Conservation (phyloP, 1,140 invertebrate species). For the Paralvinella palmiformis region DNA sequence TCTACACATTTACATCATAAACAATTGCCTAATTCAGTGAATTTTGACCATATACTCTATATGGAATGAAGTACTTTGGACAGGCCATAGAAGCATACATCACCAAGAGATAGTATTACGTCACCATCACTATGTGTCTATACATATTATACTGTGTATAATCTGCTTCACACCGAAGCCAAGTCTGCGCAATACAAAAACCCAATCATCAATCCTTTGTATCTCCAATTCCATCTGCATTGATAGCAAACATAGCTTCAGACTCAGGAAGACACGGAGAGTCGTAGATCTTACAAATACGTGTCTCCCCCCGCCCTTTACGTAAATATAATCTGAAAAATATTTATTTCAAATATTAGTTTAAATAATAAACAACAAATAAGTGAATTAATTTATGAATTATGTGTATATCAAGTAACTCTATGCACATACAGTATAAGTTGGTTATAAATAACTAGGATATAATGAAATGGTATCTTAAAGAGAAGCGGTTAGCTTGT, state of each 20-base stretch:
- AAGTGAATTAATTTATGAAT: background rate
- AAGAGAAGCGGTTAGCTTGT: background rate
- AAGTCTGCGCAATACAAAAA: too few species aligned
- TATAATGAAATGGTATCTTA: background rate
- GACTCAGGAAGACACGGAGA: constrained; percentile 96
- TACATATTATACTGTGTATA: too few species aligned
- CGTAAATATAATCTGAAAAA: constrained; percentile 73
- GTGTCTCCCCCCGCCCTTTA: constrained; percentile 91
- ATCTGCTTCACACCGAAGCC: too few species aligned
- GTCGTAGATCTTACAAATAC: constrained; percentile 98
- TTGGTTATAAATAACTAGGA: background rate
- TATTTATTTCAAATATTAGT: background rate
- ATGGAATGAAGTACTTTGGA: too few species aligned
- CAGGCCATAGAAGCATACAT: too few species aligned
- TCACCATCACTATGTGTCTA: too few species aligned
- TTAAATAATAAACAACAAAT: background rate
- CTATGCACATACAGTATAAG: background rate
- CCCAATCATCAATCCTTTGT: constrained; percentile 73
- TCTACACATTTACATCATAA: too few species aligned
- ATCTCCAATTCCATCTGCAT: constrained; percentile 91
- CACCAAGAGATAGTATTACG: too few species aligned
- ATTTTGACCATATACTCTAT: too few species aligned
- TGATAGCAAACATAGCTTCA: constrained; percentile 97
- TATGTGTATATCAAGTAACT: background rate
- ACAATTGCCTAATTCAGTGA: too few species aligned